These are phyloP conservation scores for Phoxinus phoxinus DNA, from an alignment of 2,113 vertebrate species.

Conservation along the genomic window DNA sequence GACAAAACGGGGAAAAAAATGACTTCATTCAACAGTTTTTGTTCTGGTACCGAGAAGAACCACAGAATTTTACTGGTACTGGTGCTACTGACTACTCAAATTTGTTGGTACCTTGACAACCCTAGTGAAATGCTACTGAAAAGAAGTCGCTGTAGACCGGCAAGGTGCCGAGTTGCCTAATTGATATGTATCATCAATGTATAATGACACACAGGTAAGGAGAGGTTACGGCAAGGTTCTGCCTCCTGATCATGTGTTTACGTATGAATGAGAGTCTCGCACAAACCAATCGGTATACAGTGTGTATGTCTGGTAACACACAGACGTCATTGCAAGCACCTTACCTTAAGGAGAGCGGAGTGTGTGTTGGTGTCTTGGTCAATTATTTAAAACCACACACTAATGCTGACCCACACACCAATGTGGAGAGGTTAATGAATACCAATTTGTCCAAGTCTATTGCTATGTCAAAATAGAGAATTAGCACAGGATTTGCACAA, in stretches of 20 bases:
- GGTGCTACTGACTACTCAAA: too few species aligned
- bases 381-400: conserved; percentile 11
- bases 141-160: neutral
- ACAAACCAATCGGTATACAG: conserved; percentile 3
- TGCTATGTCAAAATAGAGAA: neutral
- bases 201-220: conserved; percentile 55
- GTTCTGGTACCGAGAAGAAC: too few species aligned
- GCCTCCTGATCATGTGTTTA: conserved; percentile 1
- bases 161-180: conserved; percentile 48
- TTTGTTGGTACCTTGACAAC: neutral
- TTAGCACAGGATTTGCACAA: neutral
- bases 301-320: neutral
- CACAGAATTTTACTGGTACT: too few species aligned
- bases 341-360: neutral
- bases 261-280: neutral
- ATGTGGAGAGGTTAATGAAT: neutral
- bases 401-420: conserved; percentile 9
- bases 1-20: too few species aligned
- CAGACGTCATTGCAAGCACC: neutral
- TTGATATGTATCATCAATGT: conserved; percentile 59
- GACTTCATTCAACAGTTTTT: too few species aligned
- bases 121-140: neutral
- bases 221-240: conserved; percentile 3
- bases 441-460: neutral
- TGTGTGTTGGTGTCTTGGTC: neutral